A percentile compares a stretch with the other conserved stretches of the same genome.
Conservation (phyloP, 35 echinoderm and acorn worm species). For the Ophiothrix spiculata region DNA sequence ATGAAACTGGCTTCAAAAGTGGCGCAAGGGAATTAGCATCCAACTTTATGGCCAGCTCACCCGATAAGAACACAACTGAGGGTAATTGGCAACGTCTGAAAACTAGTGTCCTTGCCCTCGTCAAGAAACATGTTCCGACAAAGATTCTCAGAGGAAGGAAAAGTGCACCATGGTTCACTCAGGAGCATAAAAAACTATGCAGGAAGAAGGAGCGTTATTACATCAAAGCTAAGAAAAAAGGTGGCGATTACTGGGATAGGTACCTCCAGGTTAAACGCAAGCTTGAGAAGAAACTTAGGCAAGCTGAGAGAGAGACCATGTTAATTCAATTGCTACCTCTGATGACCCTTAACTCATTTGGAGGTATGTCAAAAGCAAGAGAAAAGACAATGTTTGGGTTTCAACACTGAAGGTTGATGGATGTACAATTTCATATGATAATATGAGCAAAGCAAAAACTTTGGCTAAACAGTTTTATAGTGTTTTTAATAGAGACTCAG, state of each 20-base stretch:
- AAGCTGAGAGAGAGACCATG: neutral
- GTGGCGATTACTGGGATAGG: slow-evolving; percentile 13
- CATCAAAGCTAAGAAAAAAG: slow-evolving; percentile 30
- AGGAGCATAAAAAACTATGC: slow-evolving; percentile 3
- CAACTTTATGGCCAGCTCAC: slow-evolving; percentile 14
- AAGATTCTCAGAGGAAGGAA: neutral
- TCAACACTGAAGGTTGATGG: slow-evolving; percentile 22
- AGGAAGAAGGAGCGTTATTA: slow-evolving; percentile 40
- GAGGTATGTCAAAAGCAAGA: slow-evolving; percentile 9
- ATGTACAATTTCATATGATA: neutral
- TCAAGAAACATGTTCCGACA: neutral
- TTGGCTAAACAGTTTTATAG: slow-evolving; percentile 17
- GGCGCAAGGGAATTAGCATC: neutral
- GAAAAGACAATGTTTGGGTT: slow-evolving; percentile 31
- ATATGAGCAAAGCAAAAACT: slow-evolving; percentile 13
- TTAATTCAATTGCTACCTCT: neutral
- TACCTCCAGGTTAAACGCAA: too few relatives aligned
- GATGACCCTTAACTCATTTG: slow-evolving; percentile 19
- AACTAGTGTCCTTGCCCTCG: neutral
- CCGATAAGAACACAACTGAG: slow-evolving; percentile 10
- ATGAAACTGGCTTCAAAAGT: slow-evolving; percentile 5
- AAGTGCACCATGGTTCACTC: slow-evolving; percentile 29
- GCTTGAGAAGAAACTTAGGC: neutral
- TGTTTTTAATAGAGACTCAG: neutral
- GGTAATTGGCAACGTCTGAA: slow-evolving; percentile 35